Percentiles rank a stretch among this genome's conserved stretches.
phyloP scores from a whole-genome alignment of 2,113 vertebrate species.

The Phocoena sinus region DNA sequence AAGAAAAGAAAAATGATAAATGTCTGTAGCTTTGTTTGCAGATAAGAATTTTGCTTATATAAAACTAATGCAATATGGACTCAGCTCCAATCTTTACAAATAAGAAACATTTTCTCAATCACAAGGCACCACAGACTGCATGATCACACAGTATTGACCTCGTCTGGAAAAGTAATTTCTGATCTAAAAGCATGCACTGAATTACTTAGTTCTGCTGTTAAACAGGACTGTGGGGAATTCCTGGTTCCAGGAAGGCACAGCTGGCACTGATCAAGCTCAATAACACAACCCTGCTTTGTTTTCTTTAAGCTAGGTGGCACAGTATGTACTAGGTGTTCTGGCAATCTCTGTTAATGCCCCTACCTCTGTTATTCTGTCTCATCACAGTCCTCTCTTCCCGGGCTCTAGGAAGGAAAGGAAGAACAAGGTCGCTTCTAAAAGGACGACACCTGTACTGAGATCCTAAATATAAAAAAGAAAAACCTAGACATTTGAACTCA shows the following conservation, averaged over 20 bases:
- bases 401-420: constrained; percentile 92
- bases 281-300: constrained; percentile 1
- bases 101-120: constrained; percentile 68
- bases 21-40: not conserved
- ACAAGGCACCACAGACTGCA: constrained; percentile 70
- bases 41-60: constrained; percentile 29
- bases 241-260: constrained; percentile 77
- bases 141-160: constrained; percentile 72
- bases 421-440: constrained; percentile 90
- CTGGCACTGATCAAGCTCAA: constrained; percentile 74
- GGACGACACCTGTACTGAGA: constrained; percentile 93
- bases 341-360: constrained; percentile 52
- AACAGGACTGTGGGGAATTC: constrained; percentile 72
- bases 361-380: constrained; percentile 86
- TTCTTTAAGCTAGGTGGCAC: constrained; percentile 21
- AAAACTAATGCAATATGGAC: constrained; percentile 24
- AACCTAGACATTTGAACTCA: constrained; percentile 29
- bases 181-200: constrained; percentile 67
- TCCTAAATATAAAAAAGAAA: constrained; percentile 82
- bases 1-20: not conserved
- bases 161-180: constrained; percentile 69
- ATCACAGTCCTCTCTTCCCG: constrained; percentile 83
- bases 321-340: constrained; percentile 56
- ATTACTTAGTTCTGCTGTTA: constrained; percentile 76
- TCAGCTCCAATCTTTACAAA: constrained; percentile 21